Conservation (phyloP, 2,113 vertebrate genomes). For the Ameiurus melas region DNA sequence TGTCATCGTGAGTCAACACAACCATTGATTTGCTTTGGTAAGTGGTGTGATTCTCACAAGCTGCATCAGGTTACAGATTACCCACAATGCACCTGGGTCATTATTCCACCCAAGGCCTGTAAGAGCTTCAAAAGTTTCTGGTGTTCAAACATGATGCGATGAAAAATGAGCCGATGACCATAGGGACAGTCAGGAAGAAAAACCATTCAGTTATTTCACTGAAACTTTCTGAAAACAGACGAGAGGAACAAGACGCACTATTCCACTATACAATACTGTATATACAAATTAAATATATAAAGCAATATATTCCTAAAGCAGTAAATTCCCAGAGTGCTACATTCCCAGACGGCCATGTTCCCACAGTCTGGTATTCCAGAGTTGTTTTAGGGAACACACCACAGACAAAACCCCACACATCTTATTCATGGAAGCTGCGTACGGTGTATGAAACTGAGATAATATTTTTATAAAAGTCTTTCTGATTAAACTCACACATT, state of each 20-base stretch:
- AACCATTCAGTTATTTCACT: neutral
- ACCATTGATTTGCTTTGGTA: neutral
- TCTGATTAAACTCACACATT: neutral
- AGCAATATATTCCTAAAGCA: neutral
- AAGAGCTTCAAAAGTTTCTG: constrained; percentile 4
- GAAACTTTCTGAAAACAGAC: neutral
- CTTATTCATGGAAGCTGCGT: too few species aligned
- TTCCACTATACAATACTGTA: too few species aligned
- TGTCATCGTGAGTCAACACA: constrained; percentile 34
- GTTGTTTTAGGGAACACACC: neutral
- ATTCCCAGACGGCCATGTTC: neutral
- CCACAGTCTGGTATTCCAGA: neutral
- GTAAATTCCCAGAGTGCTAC: too few species aligned
- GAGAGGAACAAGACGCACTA: too few species aligned
- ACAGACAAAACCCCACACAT: neutral
- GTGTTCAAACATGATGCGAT: neutral
- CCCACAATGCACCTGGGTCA: constrained; percentile 4
- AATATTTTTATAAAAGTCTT: neutral
- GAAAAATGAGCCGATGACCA: neutral
- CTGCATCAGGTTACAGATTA: constrained; percentile 21
- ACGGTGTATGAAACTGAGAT: neutral
- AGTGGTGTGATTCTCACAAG: constrained; percentile 6
- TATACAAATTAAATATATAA: neutral
- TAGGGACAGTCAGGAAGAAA: too few species aligned
- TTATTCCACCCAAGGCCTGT: neutral